Evolutionary conservation across 1,140 invertebrate species (phyloP), one percentile per base, ranked within the genome.

Genomic region (Hycleus cichorii): DNA sequence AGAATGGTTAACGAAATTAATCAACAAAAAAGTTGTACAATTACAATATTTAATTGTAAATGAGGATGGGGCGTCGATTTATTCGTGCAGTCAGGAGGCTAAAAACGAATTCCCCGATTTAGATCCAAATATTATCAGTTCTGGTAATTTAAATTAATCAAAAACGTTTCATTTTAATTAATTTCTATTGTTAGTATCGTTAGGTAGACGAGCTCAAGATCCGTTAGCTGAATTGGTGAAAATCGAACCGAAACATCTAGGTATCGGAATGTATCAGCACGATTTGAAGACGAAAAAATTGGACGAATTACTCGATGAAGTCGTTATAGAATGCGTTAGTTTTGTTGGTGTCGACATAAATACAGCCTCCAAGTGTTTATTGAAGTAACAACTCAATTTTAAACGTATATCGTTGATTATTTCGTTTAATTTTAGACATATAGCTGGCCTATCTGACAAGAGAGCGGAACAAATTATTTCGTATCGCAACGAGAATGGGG

Each of bases 281-380:
- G 93, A 96, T 73, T 77, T 95, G 8, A 81, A 87, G 1, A 84
- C 90, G 57, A 89, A 86, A 68, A 80, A 84, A 66, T 70, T 97
- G 2, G 82, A 84, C 12, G 75, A 80, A 12, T 83, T 87, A 0
- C 74, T 96, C 8, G 85, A 90, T 63, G 85, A 86, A 62, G 78
- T 86, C 0, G 83, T 88, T 2, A 82, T 81, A 7, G 90, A 94
- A 70, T 90, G 90, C 70, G 92, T 94, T 4, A 95, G 91, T 76
- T 92, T 92, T 74, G 91, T 95, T 0, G 93, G 93, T 1, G 90
- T 93, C 0, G 91, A 96, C 71, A 69, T 95, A 1, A 96, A 96
- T 72, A 89, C 87, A 0, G 86, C 89, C 1, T 91, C 91, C 26
- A 78, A 85, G 45, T 83, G 84, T 69, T 78, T 95, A 43, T 74